Base-by-base conservation (phyloP, 2,888 invertebrate genomes). In the Eubasilissa splendida region DNA sequence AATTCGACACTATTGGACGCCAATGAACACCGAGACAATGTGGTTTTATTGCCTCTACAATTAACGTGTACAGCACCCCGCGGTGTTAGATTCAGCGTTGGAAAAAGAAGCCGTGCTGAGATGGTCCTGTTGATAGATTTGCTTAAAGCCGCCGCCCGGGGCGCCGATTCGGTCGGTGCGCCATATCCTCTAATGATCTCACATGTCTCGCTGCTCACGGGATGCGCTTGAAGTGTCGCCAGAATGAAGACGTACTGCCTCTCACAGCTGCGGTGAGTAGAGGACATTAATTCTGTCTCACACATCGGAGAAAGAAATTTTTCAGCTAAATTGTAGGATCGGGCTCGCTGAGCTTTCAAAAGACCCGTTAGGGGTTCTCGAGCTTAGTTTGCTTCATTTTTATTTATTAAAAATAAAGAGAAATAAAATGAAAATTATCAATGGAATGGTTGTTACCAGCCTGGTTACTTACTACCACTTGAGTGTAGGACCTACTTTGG, bases 241-340 rank as follows among this genome's bases (percentile, higher is more conserved):
- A 76, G 76, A 82, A 83, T 80, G 76, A 82, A 83, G 81, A 83
- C 66, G 76, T 78, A 82, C 77, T 52, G 79, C 79, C 58, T 59
- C 63, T 54, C 73, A 58, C 75, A 73, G 76, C 65, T 76, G 76
- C 66, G 22, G 56, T 73, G 71, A 56, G 22, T 33, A 31, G 65
- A 10, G 65, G 12, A 73, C 56, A 73, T 58, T 73, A 73, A 58
- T 73, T 11, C 58, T 12, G 33, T 54, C 71, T 14, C 31, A 31
- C 71, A 50, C 42, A 5, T 42, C 7, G 42, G 42, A 42, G 42
- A 42, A 42, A 42, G 42, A 42, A 42, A 42, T 42, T 42, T 42
- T 42, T 42, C 42, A 42, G 42, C 42, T 42, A 7, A 42, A 42
- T 42, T 42, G 42, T 42, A 7, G 42, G 42, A 4, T 42, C 42